Evolutionary conservation across 2,113 vertebrate species (phyloP), one percentile per base, ranked within the genome.

Genomic region (Phasianus colchicus): DNA sequence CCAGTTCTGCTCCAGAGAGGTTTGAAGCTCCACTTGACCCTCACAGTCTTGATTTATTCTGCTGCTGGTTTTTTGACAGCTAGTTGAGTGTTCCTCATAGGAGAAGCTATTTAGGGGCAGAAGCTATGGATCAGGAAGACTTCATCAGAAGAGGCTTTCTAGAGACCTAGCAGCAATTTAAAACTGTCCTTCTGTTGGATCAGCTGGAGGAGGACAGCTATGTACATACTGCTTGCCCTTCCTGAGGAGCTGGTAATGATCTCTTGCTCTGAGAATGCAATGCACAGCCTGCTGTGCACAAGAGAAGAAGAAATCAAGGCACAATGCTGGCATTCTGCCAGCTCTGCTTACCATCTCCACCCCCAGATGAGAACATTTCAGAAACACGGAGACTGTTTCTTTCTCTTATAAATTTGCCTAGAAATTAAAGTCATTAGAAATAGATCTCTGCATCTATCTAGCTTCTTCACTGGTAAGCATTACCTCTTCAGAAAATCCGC

Each of bases 401-500:
- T n/a, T 42, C 72, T 55, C 40, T 61, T 32, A 24, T 0, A 70
- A 70, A 71, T 78, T 40, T 73, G 38, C 80, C 71, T 91, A 74
- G 89, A 90, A 88, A 91, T 95, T 83, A 84, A 86, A 89, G 66
- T 30, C 2, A 2, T 76, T 93, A 88, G 72, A 90, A 94, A 73
- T 54, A 92, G 83, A 81, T 91, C 22, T 66, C 64, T 58, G 82
- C 65, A 38, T 81, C 79, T 66, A 16, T 69, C 81, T 67, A 55
- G 69, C 82, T 93, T 3, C 54, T 77, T 24, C 92, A 83, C 75
- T 5, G 6, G 76, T 79, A 57, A 91, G 90, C 52, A 1, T 91
- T 76, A 76, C 73, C 78, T 96, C 83, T 75, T 66, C 89, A 85
- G 64, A 65, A 93, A 77, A 88, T 70, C 80, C 11, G 1, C 90